A percentile compares a stretch with the other conserved stretches of the same genome.
Evolutionary conservation across 2,797 vertebrate species (phyloP).

Genomic region (Anguilla megastoma): DNA sequence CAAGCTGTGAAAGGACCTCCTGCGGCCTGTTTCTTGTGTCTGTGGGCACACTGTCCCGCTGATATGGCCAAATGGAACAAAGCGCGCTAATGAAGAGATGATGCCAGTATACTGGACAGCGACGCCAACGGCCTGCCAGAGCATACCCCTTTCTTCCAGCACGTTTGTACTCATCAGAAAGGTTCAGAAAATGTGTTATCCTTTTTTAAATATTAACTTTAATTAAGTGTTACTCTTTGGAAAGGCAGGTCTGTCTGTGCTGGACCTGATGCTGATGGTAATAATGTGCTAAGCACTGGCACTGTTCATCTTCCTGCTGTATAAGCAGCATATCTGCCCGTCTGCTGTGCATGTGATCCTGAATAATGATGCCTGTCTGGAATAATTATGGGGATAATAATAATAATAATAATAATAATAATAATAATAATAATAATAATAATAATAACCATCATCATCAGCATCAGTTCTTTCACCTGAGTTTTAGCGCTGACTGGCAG

Average conservation of each 20-base stretch:
- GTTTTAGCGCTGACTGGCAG: background rate
- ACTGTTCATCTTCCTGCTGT: no score
- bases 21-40: background rate
- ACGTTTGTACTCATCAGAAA: background rate
- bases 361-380: background rate
- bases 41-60: background rate
- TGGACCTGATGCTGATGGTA: background rate
- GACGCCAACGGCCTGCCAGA: background rate
- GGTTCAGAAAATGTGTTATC: background rate
- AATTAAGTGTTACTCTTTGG: background rate
- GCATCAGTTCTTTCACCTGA: background rate
- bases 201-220: background rate
- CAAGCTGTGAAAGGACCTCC: background rate
- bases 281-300: no score
- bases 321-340: background rate
- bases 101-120: background rate
- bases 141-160: no score
- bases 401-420: background rate
- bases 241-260: background rate
- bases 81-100: background rate
- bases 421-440: background rate
- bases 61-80: background rate
- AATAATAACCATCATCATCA: background rate
- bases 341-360: background rate
- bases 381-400: background rate